Conservation (phyloP, 2,888 invertebrate species). For the Euplexia lucipara region DNA sequence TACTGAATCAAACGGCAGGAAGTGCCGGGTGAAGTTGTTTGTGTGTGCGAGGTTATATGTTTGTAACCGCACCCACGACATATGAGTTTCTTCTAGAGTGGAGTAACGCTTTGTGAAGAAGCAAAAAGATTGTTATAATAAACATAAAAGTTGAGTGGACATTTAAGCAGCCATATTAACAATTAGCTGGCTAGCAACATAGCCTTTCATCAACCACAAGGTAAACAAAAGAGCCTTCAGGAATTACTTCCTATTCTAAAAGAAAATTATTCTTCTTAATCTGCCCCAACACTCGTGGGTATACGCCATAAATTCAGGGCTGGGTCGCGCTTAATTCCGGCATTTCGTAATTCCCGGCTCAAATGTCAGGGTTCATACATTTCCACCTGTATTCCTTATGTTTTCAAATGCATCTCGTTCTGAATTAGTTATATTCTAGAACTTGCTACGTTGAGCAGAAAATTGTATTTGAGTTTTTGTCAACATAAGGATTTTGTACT, state of each 20-base stretch:
- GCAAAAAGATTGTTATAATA: no score
- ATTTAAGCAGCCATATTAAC: neutral
- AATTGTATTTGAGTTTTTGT: constrained; percentile 1
- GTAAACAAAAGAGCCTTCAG: neutral
- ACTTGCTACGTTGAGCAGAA: neutral
- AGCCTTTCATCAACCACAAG: neutral
- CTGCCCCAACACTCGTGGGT: neutral
- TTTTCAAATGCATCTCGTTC: constrained; percentile 30
- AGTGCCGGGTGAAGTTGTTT: no score
- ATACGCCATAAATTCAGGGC: constrained; percentile 20
- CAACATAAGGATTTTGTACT: no score
- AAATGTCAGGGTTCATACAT: constrained; percentile 15
- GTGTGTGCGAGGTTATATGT: no score
- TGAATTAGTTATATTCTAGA: constrained; percentile 33
- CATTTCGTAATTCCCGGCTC: constrained; percentile 6
- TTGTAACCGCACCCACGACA: no score
- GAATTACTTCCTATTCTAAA: neutral
- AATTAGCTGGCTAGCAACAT: neutral
- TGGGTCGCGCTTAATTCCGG: constrained; percentile 6
- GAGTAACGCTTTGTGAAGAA: no score
- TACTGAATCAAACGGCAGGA: no score
- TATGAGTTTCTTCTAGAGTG: no score
- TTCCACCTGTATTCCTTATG: neutral
- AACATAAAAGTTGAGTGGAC: no score
- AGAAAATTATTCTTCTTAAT: neutral